A percentile compares a stretch with the other conserved stretches of the same genome.
Evolutionary conservation across 2,888 invertebrate species (phyloP).

Genomic region (Tetramorium bicarinatum): DNA sequence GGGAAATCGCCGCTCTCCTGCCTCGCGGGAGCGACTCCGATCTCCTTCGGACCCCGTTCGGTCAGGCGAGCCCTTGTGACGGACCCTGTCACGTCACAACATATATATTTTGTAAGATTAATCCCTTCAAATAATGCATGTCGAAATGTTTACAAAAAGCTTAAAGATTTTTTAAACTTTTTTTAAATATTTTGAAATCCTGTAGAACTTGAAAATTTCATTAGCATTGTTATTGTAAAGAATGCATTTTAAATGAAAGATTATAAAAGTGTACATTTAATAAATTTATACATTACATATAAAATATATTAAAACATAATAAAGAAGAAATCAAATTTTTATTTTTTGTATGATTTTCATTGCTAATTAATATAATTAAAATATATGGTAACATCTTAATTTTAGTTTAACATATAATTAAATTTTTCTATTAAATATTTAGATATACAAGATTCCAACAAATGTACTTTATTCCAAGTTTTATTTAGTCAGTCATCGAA

Average conservation of each 20-base stretch:
- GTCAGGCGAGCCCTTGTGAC: too few species aligned
- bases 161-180: neutral
- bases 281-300: neutral
- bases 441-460: neutral
- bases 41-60: too few species aligned
- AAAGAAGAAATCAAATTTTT: neutral
- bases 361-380: neutral
- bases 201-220: neutral
- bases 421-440: too few species aligned
- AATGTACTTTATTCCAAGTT: neutral
- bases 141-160: neutral
- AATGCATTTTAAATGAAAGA: neutral
- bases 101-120: neutral
- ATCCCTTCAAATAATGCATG: neutral
- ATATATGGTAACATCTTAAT: neutral
- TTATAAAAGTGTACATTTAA: neutral
- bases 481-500: neutral
- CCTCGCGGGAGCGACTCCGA: too few species aligned
- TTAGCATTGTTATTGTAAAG: neutral
- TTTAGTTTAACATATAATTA: too few species aligned
- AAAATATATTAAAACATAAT: neutral
- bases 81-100: too few species aligned
- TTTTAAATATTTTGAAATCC: neutral
- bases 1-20: too few species aligned
- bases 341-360: neutral